phyloP scores from a whole-genome alignment of 2,113 vertebrate species.

The Connochaetes taurinus region DNA sequence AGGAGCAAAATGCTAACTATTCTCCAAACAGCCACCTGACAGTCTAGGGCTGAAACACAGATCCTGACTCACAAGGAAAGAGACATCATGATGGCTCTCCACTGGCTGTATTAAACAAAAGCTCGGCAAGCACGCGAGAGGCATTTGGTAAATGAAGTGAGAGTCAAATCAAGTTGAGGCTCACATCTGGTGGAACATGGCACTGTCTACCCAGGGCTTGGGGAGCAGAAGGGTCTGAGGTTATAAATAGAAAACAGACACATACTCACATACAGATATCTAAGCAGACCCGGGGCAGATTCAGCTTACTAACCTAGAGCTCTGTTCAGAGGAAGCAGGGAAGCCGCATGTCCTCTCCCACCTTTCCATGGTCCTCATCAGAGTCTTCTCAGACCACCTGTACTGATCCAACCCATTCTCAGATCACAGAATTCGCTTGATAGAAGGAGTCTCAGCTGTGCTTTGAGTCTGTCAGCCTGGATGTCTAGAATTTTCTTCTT shows the following conservation, averaged over 20 bases:
- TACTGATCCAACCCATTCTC: slow-evolving; percentile 82
- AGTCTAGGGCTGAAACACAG: slow-evolving; percentile 57
- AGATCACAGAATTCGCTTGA: slow-evolving; percentile 63
- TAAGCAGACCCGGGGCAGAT: slow-evolving; percentile 45
- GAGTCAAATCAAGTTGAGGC: slow-evolving; percentile 76
- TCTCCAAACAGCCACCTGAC: slow-evolving; percentile 62
- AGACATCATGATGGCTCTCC: slow-evolving; percentile 56
- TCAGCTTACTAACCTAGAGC: slow-evolving; percentile 60
- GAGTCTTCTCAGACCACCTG: slow-evolving; percentile 83
- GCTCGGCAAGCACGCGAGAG: slow-evolving; percentile 59
- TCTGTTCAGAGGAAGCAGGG: slow-evolving; percentile 27
- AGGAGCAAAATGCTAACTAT: slow-evolving; percentile 57
- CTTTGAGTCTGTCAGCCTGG: slow-evolving; percentile 71
- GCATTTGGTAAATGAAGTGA: slow-evolving; percentile 53
- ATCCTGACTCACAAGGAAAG: slow-evolving; percentile 34
- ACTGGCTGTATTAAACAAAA: slow-evolving; percentile 74
- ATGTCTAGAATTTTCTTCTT: slow-evolving; percentile 80
- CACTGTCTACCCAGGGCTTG: slow-evolving; percentile 35
- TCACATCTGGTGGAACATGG: slow-evolving; percentile 71
- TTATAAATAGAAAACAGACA: slow-evolving; percentile 54
- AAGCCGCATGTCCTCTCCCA: slow-evolving; percentile 69
- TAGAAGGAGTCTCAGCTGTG: slow-evolving; percentile 71
- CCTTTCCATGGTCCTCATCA: slow-evolving; percentile 81
- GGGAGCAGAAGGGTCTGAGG: slow-evolving; percentile 33
- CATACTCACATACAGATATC: not conserved